These are phyloP conservation scores for Polyommatus iphigenia DNA, from an alignment of 2,888 invertebrate genomes.

Conservation along the genomic window DNA sequence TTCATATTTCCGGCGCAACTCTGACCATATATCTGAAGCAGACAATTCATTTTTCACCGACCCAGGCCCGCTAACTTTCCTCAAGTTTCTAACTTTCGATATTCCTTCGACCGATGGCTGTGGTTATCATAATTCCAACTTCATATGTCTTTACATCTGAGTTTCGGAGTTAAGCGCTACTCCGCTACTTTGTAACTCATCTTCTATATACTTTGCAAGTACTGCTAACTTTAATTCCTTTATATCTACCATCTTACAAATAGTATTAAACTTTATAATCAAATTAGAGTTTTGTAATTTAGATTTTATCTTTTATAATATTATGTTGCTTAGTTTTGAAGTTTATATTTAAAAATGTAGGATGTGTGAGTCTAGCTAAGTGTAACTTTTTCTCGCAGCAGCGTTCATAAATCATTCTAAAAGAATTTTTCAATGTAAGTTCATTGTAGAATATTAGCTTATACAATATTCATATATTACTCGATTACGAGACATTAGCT, in stretches of 20 bases:
- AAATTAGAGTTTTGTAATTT: neutral
- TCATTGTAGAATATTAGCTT: constrained; percentile 1
- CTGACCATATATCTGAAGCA: constrained; percentile 71
- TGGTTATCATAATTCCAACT: constrained; percentile 57
- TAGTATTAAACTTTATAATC: neutral
- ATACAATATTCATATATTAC: constrained; percentile 38
- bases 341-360: neutral
- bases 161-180: constrained; percentile 5
- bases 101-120: constrained; percentile 61
- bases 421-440: constrained; percentile 8
- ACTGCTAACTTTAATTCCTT: neutral
- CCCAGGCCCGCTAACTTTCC: constrained; percentile 59
- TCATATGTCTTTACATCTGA: constrained; percentile 44
- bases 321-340: neutral
- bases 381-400: neutral
- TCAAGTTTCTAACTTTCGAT: constrained; percentile 66
- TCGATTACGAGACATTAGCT: constrained; percentile 43
- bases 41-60: constrained; percentile 78
- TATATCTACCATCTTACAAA: neutral
- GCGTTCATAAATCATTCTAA: constrained; percentile 3
- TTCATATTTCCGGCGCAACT: constrained; percentile 49
- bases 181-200: neutral
- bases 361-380: neutral
- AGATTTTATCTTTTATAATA: neutral
- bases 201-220: neutral